Base-by-base conservation (phyloP, 2,113 vertebrate genomes). In the Hymenochirus boettgeri region DNA sequence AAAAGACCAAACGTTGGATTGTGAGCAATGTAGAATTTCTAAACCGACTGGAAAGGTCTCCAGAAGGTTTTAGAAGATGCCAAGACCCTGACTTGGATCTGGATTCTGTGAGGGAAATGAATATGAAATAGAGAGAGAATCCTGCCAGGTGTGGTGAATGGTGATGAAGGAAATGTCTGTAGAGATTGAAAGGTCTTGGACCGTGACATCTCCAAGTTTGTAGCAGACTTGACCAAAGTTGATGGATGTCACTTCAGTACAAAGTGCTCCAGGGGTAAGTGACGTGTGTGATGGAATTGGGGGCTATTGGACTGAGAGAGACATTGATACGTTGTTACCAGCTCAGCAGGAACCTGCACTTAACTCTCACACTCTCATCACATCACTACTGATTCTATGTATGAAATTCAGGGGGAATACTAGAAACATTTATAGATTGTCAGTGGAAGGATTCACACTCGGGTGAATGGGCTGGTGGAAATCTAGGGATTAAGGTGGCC, bases 291-390 rank as follows among this genome's bases (percentile, higher is more conserved):
- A 65, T 65, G 33, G 62, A 56, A 65, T 65, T 39, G 31, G 37
- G 19, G 27, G 39, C 11, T 52, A 11, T 56, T 37, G 39, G 33
- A 65, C 56, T 65, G 62, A 39, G 62, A 57, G 42, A 29, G 57
- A 35, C 62, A 57, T 47, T 48, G 62, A 57, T 57, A 65, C 62
- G 35, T 65, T 48, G 62, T 65, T 65, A 57, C 53, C 62, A 31
- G 52, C 61, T 35, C n/a, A n/a, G n/a, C n/a, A n/a, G n/a, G n/a
- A n/a, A n/a, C n/a, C n/a, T n/a, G n/a, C n/a, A n/a, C n/a, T n/a
- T n/a, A n/a, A n/a, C n/a, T n/a, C n/a, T n/a, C n/a, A n/a, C n/a
- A n/a, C n/a, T n/a, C n/a, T n/a, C n/a, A n/a, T n/a, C n/a, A n/a
- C n/a, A n/a, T n/a, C n/a, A n/a, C n/a, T n/a, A n/a, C n/a, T n/a